phyloP scores from a whole-genome alignment of 2,113 vertebrate genomes.

The Psittacara wagleri region DNA sequence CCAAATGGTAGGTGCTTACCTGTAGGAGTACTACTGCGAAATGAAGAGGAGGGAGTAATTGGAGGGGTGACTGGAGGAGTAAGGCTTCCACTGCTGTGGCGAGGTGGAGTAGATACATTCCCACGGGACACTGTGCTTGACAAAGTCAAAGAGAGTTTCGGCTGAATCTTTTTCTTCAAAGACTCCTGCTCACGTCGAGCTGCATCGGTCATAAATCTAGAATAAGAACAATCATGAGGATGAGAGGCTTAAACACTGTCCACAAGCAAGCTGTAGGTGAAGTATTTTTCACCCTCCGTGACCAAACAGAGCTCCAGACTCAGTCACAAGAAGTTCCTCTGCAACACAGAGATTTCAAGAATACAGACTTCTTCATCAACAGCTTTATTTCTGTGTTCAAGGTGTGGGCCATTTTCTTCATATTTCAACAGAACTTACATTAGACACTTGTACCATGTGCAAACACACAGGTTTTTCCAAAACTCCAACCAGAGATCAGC shows the following conservation, averaged over 20 bases:
- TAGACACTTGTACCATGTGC: not conserved
- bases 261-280: not conserved
- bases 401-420: not conserved
- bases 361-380: not conserved
- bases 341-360: not conserved
- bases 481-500: not conserved
- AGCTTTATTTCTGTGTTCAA: not conserved
- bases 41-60: conserved; percentile 96
- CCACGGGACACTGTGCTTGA: conserved; percentile 87
- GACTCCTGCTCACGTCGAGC: conserved; percentile 93
- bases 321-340: not conserved
- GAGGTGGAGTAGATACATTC: conserved; percentile 91
- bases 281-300: not conserved
- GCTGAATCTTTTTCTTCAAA: conserved; percentile 94
- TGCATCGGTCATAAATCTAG: conserved; percentile 97
- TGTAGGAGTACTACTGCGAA: conserved; percentile 96
- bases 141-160: conserved; percentile 90
- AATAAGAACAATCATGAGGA: not conserved
- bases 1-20: conserved; percentile 73
- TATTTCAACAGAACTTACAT: not conserved
- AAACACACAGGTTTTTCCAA: not conserved
- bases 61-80: conserved; percentile 97
- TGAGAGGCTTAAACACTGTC: not conserved
- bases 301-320: not conserved
- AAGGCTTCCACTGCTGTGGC: conserved; percentile 96